A percentile compares a stretch with the other conserved stretches of the same genome.
phyloP scores from a whole-genome alignment of 92 coral and sea anemone genomes.

The Palythoa heliodiscus region DNA sequence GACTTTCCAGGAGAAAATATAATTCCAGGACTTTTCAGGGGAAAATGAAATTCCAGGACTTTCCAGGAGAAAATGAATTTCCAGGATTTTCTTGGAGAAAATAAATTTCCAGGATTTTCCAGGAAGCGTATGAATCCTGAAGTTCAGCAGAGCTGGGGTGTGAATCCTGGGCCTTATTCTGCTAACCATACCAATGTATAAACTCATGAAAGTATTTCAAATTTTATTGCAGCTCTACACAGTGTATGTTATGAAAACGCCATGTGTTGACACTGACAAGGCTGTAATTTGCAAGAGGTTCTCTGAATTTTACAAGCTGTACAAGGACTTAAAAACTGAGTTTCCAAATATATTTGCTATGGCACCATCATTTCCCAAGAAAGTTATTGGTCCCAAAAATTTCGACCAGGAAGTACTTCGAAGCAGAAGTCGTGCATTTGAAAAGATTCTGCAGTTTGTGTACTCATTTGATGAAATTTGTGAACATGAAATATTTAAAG shows the following conservation, averaged over 20 bases:
- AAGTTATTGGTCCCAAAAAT: conserved; percentile 82
- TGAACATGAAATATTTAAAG: conserved; percentile 73
- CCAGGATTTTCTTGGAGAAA: no score
- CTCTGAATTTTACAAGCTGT: conserved; percentile 86
- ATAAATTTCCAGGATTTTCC: no score
- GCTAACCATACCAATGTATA: not conserved
- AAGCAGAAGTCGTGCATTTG: conserved; percentile 71
- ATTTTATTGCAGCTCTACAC: conserved; percentile 69
- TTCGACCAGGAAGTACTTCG: conserved; percentile 65
- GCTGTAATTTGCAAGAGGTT: conserved; percentile 89
- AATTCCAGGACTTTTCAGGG: no score
- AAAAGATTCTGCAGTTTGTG: conserved; percentile 62
- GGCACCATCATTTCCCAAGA: conserved; percentile 78
- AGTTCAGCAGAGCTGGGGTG: no score
- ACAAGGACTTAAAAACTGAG: conserved; percentile 82
- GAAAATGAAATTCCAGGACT: no score
- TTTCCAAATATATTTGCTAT: conserved; percentile 69
- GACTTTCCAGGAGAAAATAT: no score
- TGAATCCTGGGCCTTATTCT: no score
- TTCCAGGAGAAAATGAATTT: no score
- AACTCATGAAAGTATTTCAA: not conserved
- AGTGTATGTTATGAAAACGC: conserved; percentile 77
- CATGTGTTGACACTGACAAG: conserved; percentile 85
- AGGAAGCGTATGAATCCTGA: no score
- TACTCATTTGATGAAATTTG: conserved; percentile 62